These are phyloP conservation scores for Neolamprologus toae DNA, from an alignment of 2,113 vertebrate genomes.

Conservation along the genomic window DNA sequence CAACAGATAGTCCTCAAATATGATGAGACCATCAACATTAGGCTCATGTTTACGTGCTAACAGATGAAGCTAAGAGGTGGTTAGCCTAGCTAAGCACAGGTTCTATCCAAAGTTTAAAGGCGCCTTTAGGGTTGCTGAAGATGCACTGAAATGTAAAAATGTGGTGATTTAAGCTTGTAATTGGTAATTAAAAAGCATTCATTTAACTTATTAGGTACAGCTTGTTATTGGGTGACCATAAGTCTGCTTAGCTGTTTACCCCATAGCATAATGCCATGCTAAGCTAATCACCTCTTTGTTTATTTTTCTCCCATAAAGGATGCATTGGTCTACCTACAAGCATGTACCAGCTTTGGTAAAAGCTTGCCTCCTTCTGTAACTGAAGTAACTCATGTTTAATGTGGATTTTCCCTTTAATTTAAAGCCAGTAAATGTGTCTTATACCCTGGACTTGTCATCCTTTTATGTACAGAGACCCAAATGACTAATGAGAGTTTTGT, in stretches of 20 bases:
- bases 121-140: background rate
- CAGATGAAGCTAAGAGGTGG: background rate
- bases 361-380: background rate
- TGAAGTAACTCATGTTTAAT: background rate
- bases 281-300: background rate
- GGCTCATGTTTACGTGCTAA: background rate
- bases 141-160: background rate
- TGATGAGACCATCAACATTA: background rate
- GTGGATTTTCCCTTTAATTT: conserved; percentile 7
- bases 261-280: background rate
- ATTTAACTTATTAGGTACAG: background rate
- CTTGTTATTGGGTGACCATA: background rate
- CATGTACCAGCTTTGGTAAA: background rate
- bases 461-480: background rate
- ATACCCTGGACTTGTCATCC: background rate
- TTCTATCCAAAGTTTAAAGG: background rate
- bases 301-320: background rate
- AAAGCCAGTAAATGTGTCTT: background rate
- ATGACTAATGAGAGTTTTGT: background rate
- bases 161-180: background rate
- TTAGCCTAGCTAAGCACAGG: background rate
- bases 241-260: background rate
- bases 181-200: background rate
- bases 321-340: background rate
- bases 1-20: background rate